Conservation (phyloP, 2,888 invertebrate species). For the Dilophus febrilis region DNA sequence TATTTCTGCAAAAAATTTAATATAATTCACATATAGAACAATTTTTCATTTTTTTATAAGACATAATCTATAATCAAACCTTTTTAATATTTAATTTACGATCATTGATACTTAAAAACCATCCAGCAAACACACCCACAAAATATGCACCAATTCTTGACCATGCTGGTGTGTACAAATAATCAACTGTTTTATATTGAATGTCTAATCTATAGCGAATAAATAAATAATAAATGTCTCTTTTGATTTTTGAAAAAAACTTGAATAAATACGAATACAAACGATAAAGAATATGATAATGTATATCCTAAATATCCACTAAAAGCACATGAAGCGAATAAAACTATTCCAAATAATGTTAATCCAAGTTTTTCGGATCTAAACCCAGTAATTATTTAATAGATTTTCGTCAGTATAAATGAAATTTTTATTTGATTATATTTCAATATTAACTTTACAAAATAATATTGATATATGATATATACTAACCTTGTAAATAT, state of each 20-base stretch:
- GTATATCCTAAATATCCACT: constrained; percentile 26
- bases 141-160: constrained; percentile 26
- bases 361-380: constrained; percentile 25
- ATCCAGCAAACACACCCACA: constrained; percentile 26
- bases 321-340: constrained; percentile 21
- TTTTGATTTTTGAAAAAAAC: not conserved
- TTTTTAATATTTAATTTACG: constrained; percentile 17
- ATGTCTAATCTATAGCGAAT: constrained; percentile 9
- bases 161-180: constrained; percentile 26
- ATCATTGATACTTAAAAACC: constrained; percentile 18
- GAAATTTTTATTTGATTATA: too few relatives aligned
- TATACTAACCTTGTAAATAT: constrained; percentile 7
- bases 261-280: constrained; percentile 15
- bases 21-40: not conserved
- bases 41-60: not conserved
- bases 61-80: constrained; percentile 10
- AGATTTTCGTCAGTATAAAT: too few relatives aligned
- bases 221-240: not conserved
- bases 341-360: constrained; percentile 15
- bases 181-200: constrained; percentile 9
- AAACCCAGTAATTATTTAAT: too few relatives aligned
- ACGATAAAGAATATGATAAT: constrained; percentile 30
- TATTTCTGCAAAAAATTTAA: constrained; percentile 6
- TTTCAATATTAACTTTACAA: too few relatives aligned
- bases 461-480: too few relatives aligned